These are phyloP conservation scores for Dyspetes luteomarginatus DNA, from an alignment of 2,888 invertebrate species.

Conservation along the genomic window DNA sequence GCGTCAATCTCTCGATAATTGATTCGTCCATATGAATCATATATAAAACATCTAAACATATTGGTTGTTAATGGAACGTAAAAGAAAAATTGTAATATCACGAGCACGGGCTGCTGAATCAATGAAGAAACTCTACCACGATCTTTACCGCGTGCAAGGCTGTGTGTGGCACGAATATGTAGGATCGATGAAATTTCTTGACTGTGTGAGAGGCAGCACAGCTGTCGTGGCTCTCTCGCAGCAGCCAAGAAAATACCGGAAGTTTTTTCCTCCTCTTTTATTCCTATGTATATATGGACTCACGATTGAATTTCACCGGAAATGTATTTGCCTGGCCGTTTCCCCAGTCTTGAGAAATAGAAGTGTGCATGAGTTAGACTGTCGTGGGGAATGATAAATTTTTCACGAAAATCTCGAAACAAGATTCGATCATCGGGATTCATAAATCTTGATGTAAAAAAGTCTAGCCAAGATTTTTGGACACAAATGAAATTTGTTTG, in stretches of 20 bases:
- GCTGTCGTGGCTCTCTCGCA: slow-evolving; percentile 41
- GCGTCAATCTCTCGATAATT: slow-evolving; percentile 4
- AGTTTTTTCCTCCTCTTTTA: slow-evolving; percentile 2
- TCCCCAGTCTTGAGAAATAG: not conserved
- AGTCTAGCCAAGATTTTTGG: too few species aligned
- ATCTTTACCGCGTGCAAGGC: slow-evolving; percentile 1
- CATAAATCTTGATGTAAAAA: too few species aligned
- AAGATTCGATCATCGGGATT: not conserved
- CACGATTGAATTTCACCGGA: slow-evolving; percentile 55
- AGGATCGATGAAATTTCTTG: slow-evolving; percentile 52
- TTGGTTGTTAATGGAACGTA: slow-evolving; percentile 12
- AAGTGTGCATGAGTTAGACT: not conserved
- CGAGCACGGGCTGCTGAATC: not conserved
- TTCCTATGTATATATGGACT: slow-evolving; percentile 24
- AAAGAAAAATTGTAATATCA: slow-evolving; percentile 21
- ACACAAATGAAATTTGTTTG: too few species aligned
- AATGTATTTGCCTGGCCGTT: slow-evolving; percentile 50
- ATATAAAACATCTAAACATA: not conserved
- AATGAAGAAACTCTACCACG: slow-evolving; percentile 21
- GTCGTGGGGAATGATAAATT: not conserved
- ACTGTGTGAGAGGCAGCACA: slow-evolving; percentile 45
- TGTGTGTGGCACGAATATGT: slow-evolving; percentile 4
- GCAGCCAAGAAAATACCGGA: slow-evolving; percentile 58
- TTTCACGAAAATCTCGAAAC: not conserved
- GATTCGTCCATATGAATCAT: not conserved